Percentiles rank a stretch among this genome's conserved stretches.
These are phyloP conservation scores for Pteruthius melanotis DNA, from an alignment of 2,113 vertebrate genomes.

Conservation along the genomic window DNA sequence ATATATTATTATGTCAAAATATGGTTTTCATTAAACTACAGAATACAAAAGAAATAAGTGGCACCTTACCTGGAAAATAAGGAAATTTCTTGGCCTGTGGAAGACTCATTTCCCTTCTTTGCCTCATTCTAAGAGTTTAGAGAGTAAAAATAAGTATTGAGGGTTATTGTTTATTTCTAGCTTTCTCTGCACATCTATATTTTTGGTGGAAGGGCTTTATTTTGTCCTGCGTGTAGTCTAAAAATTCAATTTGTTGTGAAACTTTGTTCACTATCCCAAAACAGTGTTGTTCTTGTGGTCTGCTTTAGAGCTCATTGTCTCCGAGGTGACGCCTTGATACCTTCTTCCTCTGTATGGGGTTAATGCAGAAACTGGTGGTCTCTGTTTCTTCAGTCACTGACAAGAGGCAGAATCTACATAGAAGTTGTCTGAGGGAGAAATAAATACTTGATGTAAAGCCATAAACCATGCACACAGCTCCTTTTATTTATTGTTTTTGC, in stretches of 20 bases:
- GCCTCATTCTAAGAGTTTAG: neutral
- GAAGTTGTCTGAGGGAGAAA: neutral
- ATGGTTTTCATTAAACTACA: neutral
- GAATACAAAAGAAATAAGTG: neutral
- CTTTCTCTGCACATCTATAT: neutral
- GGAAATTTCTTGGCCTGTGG: neutral
- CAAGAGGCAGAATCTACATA: neutral
- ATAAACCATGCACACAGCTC: neutral
- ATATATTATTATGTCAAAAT: neutral
- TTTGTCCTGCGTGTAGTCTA: neutral
- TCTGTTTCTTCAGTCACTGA: neutral
- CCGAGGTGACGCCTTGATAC: neutral
- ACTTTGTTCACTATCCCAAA: neutral
- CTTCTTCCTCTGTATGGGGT: accelerated
- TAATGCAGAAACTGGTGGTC: neutral
- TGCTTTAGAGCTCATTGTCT: neutral
- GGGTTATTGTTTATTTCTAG: neutral
- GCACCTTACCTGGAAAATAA: neutral
- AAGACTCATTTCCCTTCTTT: neutral
- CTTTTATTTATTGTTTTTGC: neutral
- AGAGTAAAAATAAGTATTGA: neutral
- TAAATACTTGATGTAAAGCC: neutral
- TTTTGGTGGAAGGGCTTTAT: neutral
- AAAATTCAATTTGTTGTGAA: neutral
- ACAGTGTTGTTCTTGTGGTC: neutral